Evolutionary conservation across 2,113 vertebrate species (phyloP).

Genomic region (Hydropotes inermis): DNA sequence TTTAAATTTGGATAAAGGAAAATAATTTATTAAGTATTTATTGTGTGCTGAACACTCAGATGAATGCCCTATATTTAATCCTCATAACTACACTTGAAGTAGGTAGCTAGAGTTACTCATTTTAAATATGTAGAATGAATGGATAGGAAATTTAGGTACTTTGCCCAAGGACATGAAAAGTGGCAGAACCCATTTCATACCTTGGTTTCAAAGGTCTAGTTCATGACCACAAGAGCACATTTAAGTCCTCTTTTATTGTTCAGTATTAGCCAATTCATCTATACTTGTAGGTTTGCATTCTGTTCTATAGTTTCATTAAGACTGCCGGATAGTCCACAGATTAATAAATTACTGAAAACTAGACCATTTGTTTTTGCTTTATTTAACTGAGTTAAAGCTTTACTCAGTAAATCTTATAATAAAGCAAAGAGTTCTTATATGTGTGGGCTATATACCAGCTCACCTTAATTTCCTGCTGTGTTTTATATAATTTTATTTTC

Average conservation of each 20-base stretch:
- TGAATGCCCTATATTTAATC: neutral
- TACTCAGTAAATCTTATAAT: neutral
- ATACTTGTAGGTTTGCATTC: neutral
- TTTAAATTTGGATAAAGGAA: constrained; percentile 22
- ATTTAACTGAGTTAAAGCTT: neutral
- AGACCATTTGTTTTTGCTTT: neutral
- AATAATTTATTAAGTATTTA: neutral
- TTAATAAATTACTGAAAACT: neutral
- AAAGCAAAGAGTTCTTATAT: neutral
- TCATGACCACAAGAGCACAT: neutral
- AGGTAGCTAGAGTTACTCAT: neutral
- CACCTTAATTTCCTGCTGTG: neutral
- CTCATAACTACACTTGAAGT: neutral
- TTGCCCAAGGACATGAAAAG: neutral
- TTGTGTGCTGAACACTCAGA: neutral
- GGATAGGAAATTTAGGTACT: neutral
- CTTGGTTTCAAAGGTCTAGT: neutral
- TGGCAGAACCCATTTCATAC: neutral
- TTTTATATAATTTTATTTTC: neutral
- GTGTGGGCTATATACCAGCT: neutral
- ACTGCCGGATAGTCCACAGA: neutral
- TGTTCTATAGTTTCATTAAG: neutral
- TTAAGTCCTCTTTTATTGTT: neutral
- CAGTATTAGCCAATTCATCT: neutral
- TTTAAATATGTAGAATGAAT: constrained; percentile 17